phyloP scores from a whole-genome alignment of 2,113 vertebrate genomes.

The Sinocyclocheilus anshuiensis region DNA sequence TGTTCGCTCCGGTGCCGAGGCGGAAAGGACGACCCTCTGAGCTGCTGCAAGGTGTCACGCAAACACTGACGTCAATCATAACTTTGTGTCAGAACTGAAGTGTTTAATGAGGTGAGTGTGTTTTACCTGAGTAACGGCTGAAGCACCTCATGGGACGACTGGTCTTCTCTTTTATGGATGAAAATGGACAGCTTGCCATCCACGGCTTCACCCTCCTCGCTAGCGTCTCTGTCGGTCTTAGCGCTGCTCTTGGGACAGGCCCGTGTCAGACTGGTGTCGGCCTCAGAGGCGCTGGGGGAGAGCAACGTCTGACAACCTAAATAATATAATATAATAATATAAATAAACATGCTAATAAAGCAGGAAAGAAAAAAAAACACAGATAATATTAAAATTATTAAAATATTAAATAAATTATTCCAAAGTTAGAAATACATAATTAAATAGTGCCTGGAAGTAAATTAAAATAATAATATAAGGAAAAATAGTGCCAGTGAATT shows the following conservation, averaged over 20 bases:
- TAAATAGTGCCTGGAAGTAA: too few relatives aligned
- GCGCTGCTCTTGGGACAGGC: slow-evolving; percentile 89
- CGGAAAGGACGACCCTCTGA: slow-evolving; percentile 97
- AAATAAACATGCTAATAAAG: neutral
- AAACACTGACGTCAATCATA: neutral
- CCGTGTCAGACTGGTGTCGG: slow-evolving; percentile 85
- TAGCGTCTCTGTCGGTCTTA: slow-evolving; percentile 89
- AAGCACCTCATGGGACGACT: slow-evolving; percentile 96
- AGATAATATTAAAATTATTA: neutral
- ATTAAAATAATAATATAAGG: too few relatives aligned
- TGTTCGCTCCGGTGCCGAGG: slow-evolving; percentile 95
- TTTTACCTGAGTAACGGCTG: slow-evolving; percentile 91
- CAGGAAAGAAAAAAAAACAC: neutral
- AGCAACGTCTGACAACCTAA: slow-evolving; percentile 94
- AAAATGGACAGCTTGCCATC: slow-evolving; percentile 98
- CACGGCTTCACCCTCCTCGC: slow-evolving; percentile 94
- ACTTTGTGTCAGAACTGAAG: neutral
- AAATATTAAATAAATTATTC: too few relatives aligned
- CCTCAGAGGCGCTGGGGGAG: slow-evolving; percentile 93
- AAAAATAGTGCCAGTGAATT: too few relatives aligned
- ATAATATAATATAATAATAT: neutral
- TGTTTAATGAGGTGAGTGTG: too few relatives aligned
- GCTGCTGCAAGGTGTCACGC: slow-evolving; percentile 78
- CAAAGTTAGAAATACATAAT: too few relatives aligned
- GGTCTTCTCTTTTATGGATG: slow-evolving; percentile 96